Conservation (phyloP, 2,888 invertebrate genomes). For the Apeira syringaria region DNA sequence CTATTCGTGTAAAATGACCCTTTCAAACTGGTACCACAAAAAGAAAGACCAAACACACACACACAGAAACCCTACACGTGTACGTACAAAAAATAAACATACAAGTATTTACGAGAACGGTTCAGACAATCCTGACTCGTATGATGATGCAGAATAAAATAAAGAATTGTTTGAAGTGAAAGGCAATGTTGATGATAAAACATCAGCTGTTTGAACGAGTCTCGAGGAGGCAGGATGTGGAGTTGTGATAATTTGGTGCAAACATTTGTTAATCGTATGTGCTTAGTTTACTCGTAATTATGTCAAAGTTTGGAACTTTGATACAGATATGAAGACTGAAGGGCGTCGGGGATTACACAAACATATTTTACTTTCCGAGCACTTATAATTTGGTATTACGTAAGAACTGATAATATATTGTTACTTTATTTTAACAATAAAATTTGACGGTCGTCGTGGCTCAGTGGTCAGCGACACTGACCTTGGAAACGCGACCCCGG, state of each 20-base stretch:
- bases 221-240: constrained; percentile 41
- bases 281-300: constrained; percentile 22
- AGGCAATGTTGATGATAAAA: constrained; percentile 43
- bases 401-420: no score
- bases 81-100: constrained; percentile 48
- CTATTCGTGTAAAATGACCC: constrained; percentile 48
- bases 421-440: no score
- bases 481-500: no score
- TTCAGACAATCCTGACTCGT: constrained; percentile 13
- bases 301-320: constrained; percentile 9
- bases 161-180: constrained; percentile 20
- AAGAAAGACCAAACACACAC: constrained; percentile 41
- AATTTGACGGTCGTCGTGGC: no score
- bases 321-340: constrained; percentile 5
- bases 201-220: constrained; percentile 52
- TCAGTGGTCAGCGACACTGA: no score
- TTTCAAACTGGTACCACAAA: constrained; percentile 46
- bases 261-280: constrained; percentile 40
- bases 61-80: constrained; percentile 43
- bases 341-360: constrained; percentile 1
- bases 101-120: constrained; percentile 25
- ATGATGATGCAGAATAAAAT: constrained; percentile 12
- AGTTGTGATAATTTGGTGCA: constrained; percentile 47
- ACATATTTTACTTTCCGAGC: no score
- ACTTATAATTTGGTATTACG: no score